These are phyloP conservation scores for Onychostruthus taczanowskii DNA, from an alignment of 2,113 vertebrate species.

Conservation along the genomic window DNA sequence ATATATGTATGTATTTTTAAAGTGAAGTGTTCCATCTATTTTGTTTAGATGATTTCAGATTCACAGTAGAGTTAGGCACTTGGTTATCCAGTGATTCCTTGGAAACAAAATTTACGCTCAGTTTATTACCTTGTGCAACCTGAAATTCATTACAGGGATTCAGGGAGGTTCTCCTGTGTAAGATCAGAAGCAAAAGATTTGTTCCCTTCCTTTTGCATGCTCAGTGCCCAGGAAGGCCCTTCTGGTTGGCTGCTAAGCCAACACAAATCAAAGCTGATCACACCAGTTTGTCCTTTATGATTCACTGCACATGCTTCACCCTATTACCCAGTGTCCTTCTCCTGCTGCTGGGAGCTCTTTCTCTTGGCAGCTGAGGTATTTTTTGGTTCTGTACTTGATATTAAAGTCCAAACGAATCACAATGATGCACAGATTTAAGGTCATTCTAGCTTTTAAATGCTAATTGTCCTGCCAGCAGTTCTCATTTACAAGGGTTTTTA, in stretches of 20 bases:
- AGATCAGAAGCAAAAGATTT: neutral
- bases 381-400: conserved; percentile 58
- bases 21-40: neutral
- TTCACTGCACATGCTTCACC: conserved; percentile 76
- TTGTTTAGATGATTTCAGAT: neutral
- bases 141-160: neutral
- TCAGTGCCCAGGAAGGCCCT: conserved; percentile 42
- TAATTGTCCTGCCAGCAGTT: conserved; percentile 88
- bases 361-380: conserved; percentile 62
- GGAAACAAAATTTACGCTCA: neutral
- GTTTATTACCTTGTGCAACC: neutral
- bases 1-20: neutral
- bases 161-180: neutral
- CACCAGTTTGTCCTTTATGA: conserved; percentile 82
- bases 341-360: conserved; percentile 63
- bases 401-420: conserved; percentile 81
- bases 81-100: neutral
- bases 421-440: conserved; percentile 83
- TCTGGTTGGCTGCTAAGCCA: conserved; percentile 70
- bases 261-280: conserved; percentile 74
- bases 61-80: neutral
- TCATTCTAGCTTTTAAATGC: conserved; percentile 86
- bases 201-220: conserved; percentile 17
- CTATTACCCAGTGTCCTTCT: conserved; percentile 64
- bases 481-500: conserved; percentile 82